A percentile compares a stretch with the other conserved stretches of the same genome.
Evolutionary conservation across 2,113 vertebrate species (phyloP).

Genomic region (Morone chrysops): DNA sequence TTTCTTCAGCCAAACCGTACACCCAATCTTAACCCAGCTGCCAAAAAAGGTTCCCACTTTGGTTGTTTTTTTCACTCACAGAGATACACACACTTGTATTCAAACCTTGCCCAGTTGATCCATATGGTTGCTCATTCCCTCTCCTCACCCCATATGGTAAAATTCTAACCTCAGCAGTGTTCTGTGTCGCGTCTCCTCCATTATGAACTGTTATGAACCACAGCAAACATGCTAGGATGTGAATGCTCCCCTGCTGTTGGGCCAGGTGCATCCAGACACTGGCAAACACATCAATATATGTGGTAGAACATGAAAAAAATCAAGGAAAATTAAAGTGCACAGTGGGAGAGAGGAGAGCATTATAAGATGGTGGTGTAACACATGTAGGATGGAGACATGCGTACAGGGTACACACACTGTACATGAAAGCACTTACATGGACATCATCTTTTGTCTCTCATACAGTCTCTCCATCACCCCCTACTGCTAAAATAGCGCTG

Average conservation of each 20-base stretch:
- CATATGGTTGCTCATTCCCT: conserved; percentile 51
- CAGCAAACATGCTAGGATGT: conserved; percentile 52
- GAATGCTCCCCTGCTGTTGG: conserved; percentile 69
- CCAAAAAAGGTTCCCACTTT: background rate
- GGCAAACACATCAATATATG: conserved; percentile 62
- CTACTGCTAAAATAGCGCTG: background rate
- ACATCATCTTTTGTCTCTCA: background rate
- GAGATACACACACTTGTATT: conserved; percentile 25
- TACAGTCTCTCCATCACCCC: background rate
- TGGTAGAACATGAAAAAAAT: conserved; percentile 32
- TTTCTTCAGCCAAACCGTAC: background rate
- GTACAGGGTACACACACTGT: background rate
- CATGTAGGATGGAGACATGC: conserved; percentile 25
- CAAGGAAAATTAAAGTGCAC: conserved; percentile 16
- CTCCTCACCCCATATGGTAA: conserved; percentile 50
- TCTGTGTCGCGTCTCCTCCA: conserved; percentile 43
- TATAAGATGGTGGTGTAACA: conserved; percentile 9
- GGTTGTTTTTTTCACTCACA: conserved; percentile 1
- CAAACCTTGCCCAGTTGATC: conserved; percentile 18
- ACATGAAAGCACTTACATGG: background rate
- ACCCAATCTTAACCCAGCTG: background rate
- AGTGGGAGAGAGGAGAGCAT: conserved; percentile 28
- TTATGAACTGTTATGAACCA: conserved; percentile 52
- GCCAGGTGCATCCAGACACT: conserved; percentile 66
- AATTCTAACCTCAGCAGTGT: conserved; percentile 57